Conservation (phyloP, 1,140 invertebrate genomes). For the Papilio machaon region DNA sequence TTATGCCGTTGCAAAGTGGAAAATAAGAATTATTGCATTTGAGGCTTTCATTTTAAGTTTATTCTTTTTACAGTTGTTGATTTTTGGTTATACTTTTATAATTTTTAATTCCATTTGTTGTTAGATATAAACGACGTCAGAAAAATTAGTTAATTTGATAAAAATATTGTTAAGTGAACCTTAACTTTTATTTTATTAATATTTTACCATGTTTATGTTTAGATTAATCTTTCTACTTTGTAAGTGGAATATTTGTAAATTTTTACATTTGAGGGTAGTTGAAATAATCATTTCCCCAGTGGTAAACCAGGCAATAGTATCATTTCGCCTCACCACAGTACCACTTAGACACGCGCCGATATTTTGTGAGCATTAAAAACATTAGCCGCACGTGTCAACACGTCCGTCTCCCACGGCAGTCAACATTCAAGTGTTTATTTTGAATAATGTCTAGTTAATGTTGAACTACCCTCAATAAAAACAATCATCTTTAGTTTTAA, state of each 20-base stretch:
- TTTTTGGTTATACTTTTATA: too few relatives aligned
- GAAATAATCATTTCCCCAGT: neutral
- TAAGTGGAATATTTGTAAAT: neutral
- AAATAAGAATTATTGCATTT: neutral
- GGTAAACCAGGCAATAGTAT: neutral
- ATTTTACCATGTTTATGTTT: too few relatives aligned
- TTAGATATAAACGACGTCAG: too few relatives aligned
- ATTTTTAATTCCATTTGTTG: too few relatives aligned
- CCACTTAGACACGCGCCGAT: neutral
- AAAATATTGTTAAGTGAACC: neutral
- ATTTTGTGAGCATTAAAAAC: slow-evolving; percentile 13
- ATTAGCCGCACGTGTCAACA: slow-evolving; percentile 3
- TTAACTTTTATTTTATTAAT: too few relatives aligned
- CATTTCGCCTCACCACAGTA: neutral
- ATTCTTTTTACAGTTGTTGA: too few relatives aligned
- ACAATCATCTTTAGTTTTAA: neutral
- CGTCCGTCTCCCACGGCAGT: slow-evolving; percentile 10
- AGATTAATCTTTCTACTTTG: too few relatives aligned
- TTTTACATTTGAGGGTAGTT: neutral
- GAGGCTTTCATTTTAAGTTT: neutral
- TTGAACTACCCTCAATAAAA: neutral
- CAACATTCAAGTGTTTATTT: slow-evolving; percentile 23
- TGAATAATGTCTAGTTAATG: slow-evolving; percentile 8
- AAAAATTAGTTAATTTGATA: too few relatives aligned
- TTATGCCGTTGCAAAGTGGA: slow-evolving; percentile 26